Conservation (phyloP, 2,797 vertebrate genomes). For the Podarcis lilfordi region DNA sequence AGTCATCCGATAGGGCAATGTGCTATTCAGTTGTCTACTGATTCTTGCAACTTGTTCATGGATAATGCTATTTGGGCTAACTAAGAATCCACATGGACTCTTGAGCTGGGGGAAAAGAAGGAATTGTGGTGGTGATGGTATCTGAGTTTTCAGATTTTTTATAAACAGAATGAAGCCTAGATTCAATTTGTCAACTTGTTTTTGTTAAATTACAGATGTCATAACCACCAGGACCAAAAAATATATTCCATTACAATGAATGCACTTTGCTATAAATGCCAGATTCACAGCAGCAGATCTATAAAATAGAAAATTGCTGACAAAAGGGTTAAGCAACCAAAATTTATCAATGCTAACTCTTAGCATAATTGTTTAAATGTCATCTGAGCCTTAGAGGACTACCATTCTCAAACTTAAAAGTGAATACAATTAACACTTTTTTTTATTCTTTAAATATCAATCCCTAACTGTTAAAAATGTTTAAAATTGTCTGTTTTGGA, state of each 20-base stretch:
- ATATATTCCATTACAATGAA: conserved; percentile 50
- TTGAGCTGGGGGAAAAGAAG: neutral
- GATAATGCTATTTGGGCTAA: neutral
- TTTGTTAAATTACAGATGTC: conserved; percentile 7
- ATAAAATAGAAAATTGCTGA: conserved; percentile 65
- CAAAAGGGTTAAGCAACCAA: conserved; percentile 64
- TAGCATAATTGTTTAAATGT: conserved; percentile 69
- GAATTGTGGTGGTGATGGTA: neutral
- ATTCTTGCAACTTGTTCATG: neutral
- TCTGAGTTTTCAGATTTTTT: neutral
- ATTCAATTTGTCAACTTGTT: neutral
- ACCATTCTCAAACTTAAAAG: conserved; percentile 66
- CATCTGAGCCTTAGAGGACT: conserved; percentile 64
- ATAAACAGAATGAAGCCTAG: neutral
- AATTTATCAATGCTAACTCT: conserved; percentile 62
- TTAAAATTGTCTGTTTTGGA: conserved; percentile 63
- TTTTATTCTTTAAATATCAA: conserved; percentile 67
- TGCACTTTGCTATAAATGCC: conserved; percentile 49
- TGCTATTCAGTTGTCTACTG: neutral
- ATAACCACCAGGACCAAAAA: conserved; percentile 38
- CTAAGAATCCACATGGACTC: neutral
- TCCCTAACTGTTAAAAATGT: conserved; percentile 57
- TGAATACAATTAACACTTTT: conserved; percentile 59
- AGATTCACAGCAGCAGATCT: conserved; percentile 40
- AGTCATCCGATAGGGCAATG: too few species aligned